Conservation (phyloP, 2,113 vertebrate genomes). For the Myrmophylax atrothorax region DNA sequence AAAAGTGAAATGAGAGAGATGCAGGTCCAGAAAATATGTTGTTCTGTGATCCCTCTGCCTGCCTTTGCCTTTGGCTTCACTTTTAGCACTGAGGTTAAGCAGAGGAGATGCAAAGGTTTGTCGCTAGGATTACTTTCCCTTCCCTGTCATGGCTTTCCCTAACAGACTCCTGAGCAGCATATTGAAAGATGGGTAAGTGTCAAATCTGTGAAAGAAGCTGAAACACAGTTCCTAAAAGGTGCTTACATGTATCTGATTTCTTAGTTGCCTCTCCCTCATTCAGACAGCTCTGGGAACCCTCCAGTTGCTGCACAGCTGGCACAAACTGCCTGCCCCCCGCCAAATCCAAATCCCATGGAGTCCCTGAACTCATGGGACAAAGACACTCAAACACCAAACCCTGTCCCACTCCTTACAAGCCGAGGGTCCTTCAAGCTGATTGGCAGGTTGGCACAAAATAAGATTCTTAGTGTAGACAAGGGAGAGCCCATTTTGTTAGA, state of each 20-base stretch:
- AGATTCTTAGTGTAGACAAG: not conserved
- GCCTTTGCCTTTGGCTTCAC: not conserved
- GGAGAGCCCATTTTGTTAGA: not conserved
- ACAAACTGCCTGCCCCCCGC: not conserved
- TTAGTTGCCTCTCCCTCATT: not conserved
- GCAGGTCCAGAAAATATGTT: not conserved
- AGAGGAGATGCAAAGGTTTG: not conserved
- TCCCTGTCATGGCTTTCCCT: not conserved
- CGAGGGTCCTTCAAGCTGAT: not conserved
- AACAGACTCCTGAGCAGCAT: not conserved
- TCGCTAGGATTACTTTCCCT: not conserved
- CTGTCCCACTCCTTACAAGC: not conserved
- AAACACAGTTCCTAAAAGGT: not conserved
- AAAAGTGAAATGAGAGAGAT: not conserved
- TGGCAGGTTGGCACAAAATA: not conserved
- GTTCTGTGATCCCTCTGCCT: not conserved
- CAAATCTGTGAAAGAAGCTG: not conserved
- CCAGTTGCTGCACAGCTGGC: not conserved
- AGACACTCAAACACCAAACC: not conserved
- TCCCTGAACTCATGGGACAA: not conserved
- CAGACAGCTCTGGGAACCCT: not conserved
- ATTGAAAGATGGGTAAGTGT: not conserved
- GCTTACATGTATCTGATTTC: not conserved
- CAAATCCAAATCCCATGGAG: not conserved
- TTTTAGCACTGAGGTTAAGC: not conserved